phyloP scores from a whole-genome alignment of 2,888 invertebrate species.

The Tinea semifulvella region DNA sequence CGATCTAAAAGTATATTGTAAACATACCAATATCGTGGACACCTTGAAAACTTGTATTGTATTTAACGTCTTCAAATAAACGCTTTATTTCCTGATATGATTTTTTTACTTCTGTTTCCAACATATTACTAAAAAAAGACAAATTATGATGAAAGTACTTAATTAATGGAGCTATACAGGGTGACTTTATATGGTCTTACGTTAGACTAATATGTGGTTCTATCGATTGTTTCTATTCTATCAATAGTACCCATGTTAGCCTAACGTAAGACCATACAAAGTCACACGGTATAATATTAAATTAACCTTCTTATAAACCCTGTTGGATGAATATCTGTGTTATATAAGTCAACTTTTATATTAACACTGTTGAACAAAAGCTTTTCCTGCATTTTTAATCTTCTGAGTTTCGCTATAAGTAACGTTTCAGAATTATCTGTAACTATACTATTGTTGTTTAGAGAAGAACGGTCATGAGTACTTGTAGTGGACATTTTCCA shows the following conservation, averaged over 20 bases:
- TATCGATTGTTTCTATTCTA: too few species aligned
- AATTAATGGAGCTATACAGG: not conserved
- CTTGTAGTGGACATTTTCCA: not conserved
- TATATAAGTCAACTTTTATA: slow-evolving; percentile 19
- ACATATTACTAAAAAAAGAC: slow-evolving; percentile 12
- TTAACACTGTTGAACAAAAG: slow-evolving; percentile 30
- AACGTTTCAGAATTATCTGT: not conserved
- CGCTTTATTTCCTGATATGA: slow-evolving; percentile 30
- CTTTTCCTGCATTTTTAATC: slow-evolving; percentile 50
- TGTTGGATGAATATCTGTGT: slow-evolving; percentile 11
- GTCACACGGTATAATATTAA: too few species aligned
- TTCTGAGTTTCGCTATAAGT: slow-evolving; percentile 31
- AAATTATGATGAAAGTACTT: not conserved
- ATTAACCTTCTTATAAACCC: too few species aligned
- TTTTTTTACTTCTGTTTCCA: slow-evolving; percentile 25
- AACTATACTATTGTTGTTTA: not conserved
- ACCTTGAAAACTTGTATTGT: slow-evolving; percentile 25
- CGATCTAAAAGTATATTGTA: too few species aligned
- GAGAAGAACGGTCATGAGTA: not conserved
- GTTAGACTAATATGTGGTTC: too few species aligned
- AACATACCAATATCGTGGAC: slow-evolving; percentile 34
- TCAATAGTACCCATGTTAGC: too few species aligned
- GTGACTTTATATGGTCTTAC: too few species aligned
- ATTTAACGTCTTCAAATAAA: slow-evolving; percentile 39
- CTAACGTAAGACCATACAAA: too few species aligned